A percentile compares a stretch with the other conserved stretches of the same genome.
Conservation (phyloP, 2,888 invertebrate genomes). For the Seladonia tumulorum region DNA sequence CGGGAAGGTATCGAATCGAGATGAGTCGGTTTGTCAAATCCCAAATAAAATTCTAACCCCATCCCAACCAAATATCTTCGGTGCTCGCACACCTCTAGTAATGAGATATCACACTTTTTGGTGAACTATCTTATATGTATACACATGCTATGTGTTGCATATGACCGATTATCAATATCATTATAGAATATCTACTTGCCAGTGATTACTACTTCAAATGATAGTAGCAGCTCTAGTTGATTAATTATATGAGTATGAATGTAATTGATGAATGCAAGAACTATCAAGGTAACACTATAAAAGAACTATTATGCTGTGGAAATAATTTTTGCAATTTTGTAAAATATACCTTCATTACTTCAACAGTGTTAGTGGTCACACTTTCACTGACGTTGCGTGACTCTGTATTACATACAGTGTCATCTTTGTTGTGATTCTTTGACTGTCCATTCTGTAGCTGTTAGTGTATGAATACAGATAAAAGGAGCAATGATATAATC, state of each 20-base stretch:
- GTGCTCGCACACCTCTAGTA: background rate
- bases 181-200: constrained; percentile 18
- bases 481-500: constrained; percentile 52
- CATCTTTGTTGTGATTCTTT: constrained; percentile 75
- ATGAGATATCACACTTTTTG: background rate
- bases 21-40: too few relatives aligned
- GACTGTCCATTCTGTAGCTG: constrained; percentile 77
- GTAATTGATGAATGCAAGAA: constrained; percentile 34
- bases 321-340: constrained; percentile 45
- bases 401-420: constrained; percentile 69
- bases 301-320: constrained; percentile 42
- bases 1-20: too few relatives aligned
- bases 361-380: constrained; percentile 72
- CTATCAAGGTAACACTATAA: constrained; percentile 45
- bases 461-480: constrained; percentile 67
- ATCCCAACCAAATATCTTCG: too few relatives aligned
- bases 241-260: constrained; percentile 18
- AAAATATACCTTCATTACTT: constrained; percentile 72
- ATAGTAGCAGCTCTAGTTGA: constrained; percentile 32
- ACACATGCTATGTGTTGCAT: background rate
- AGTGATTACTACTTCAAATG: constrained; percentile 23
- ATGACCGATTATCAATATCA: background rate
- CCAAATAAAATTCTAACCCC: too few relatives aligned
- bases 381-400: constrained; percentile 73
- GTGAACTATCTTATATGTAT: background rate